phyloP scores from a whole-genome alignment of 2,113 vertebrate species.

The Cochlearius cochlearius region DNA sequence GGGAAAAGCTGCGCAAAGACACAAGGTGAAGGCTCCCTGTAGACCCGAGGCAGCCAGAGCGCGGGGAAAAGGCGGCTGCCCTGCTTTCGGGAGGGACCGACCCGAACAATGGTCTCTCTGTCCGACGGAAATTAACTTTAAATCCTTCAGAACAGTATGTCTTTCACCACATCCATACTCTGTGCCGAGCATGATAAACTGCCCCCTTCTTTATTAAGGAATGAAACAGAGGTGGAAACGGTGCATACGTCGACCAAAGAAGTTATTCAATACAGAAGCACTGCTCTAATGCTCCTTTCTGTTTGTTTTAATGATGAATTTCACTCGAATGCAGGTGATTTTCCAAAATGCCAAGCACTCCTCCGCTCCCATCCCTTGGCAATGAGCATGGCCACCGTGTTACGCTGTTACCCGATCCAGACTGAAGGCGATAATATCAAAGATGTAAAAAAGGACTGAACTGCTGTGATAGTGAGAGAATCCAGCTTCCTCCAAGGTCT shows the following conservation, averaged over 20 bases:
- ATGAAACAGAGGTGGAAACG: not conserved
- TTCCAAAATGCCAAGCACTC: not conserved
- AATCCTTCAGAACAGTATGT: slow-evolving; percentile 10
- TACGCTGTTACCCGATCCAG: accelerated
- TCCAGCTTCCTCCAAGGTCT: not conserved
- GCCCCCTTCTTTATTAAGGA: not conserved
- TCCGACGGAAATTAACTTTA: not conserved
- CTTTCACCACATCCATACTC: not conserved
- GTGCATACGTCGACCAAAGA: not conserved
- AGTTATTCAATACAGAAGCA: not conserved
- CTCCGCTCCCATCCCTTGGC: not conserved
- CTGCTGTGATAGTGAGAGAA: not conserved
- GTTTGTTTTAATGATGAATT: not conserved
- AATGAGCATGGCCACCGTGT: not conserved
- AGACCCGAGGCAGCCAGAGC: not conserved
- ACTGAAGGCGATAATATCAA: not conserved
- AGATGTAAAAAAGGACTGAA: not conserved
- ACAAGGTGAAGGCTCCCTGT: not conserved
- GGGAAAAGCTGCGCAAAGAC: not conserved
- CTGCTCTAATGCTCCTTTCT: not conserved
- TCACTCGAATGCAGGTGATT: not conserved
- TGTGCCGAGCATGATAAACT: not conserved
- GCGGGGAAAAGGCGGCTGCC: not conserved
- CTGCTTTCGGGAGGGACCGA: not conserved
- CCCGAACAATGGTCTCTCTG: not conserved